These are phyloP conservation scores for Ormyrus labotus DNA, from an alignment of 2,888 invertebrate genomes.

Conservation along the genomic window DNA sequence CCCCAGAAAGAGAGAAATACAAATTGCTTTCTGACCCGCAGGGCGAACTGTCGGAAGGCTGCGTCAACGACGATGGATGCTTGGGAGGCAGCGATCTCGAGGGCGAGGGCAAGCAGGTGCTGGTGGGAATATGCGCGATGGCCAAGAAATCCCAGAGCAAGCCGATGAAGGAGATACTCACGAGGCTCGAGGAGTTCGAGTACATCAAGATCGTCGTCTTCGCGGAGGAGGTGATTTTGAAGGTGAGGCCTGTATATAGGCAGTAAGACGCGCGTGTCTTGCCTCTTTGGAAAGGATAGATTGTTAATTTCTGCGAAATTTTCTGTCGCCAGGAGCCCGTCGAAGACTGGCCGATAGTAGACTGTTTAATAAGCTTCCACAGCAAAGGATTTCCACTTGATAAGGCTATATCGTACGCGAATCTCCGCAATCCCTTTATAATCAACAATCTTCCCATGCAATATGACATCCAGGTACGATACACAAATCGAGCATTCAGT, in stretches of 20 bases:
- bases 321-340: constrained; percentile 85
- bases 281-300: too few relatives aligned
- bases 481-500: background rate
- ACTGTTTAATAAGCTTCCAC: constrained; percentile 98
- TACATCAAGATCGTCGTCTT: constrained; percentile 96
- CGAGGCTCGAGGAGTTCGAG: constrained; percentile 96
- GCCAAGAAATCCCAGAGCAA: constrained; percentile 99
- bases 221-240: constrained; percentile 95
- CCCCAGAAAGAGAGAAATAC: too few relatives aligned
- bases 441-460: constrained; percentile 99
- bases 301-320: background rate
- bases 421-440: constrained; percentile 94
- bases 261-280: background rate
- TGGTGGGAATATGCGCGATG: constrained; percentile 99
- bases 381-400: constrained; percentile 98
- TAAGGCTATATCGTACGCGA: constrained; percentile 97
- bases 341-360: constrained; percentile 98
- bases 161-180: constrained; percentile 99
- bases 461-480: constrained; percentile 92
- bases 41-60: constrained; percentile 87
- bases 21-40: constrained; percentile 66
- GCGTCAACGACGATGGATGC: constrained; percentile 79
- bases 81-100: constrained; percentile 76
- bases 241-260: constrained; percentile 78
- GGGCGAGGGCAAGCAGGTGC: constrained; percentile 88